Conservation (phyloP, 2,888 invertebrate species). For the Andricus quercusramuli region DNA sequence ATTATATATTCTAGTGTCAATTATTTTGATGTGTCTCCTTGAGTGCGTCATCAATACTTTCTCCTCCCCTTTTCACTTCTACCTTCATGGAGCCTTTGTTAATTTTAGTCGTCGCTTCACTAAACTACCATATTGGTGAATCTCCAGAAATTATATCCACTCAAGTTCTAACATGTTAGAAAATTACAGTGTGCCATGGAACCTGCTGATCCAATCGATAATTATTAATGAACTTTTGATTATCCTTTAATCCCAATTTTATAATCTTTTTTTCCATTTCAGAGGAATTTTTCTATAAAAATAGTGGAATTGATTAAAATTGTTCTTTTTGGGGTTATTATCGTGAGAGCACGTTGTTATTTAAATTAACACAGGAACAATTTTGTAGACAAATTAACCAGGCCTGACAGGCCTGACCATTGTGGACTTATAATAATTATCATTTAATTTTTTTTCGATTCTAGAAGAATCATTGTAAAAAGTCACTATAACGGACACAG, state of each 20-base stretch:
- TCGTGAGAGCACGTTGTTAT: no score
- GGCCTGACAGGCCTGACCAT: no score
- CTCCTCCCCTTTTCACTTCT: neutral
- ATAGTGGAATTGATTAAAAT: no score
- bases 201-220: neutral
- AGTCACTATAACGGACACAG: no score
- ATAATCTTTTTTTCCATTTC: conserved; percentile 7
- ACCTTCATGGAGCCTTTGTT: neutral
- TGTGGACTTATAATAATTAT: no score
- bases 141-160: conserved; percentile 9
- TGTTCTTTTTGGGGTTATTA: no score
- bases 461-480: no score
- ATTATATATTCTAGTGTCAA: neutral
- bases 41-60: neutral
- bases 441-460: no score
- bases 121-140: neutral
- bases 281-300: neutral
- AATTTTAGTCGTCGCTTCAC: neutral
- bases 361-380: no score
- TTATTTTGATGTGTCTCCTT: neutral
- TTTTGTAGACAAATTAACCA: no score
- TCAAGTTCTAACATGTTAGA: conserved; percentile 5
- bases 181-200: neutral
- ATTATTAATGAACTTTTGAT: neutral
- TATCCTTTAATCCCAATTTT: conserved; percentile 4